Evolutionary conservation across 1,140 invertebrate species (phyloP), one percentile per base, ranked within the genome.

Genomic region (Drosophila mauritiana): DNA sequence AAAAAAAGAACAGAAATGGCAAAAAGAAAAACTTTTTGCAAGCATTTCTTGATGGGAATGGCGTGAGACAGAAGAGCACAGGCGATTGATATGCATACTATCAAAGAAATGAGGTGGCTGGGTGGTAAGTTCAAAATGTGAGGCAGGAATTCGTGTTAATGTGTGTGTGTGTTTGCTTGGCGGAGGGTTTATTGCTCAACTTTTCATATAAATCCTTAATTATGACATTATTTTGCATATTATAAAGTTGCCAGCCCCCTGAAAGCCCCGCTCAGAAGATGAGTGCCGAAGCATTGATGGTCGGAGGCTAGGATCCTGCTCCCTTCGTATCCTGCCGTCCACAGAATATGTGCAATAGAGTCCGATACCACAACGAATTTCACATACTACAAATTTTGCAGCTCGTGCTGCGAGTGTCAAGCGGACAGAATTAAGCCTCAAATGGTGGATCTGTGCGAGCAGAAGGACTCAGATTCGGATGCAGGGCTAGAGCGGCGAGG

Each of bases 211-310:
- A 86, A 86, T 86, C 74, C 82, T 75, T 88, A 86, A 86, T 88
- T 88, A 86, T 86, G 64, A 88, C 78, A 88, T 88, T 82, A 88
- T 78, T 86, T 86, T 86, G 83, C 82, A 86, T 86, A 82, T 73
- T 77, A 64, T 73, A 80, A 77, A 68, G 82, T 77, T 57, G 45
- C 49, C 58, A 22, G 46, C 3, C 1, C 37, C 27, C 36, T 40
- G 45, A 52, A 4, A 31, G 15, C 39, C 34, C 15, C 20, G 15
- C 39, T 25, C 22, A 15, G 39, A 45, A 53, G 34, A 39, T 56
- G 37, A 31, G 54, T 61, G 43, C 57, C 13, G 52, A 36, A n/a
- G 42, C 49, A 61, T 53, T 54, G 58, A 53, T 61, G 27, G 49
- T 12, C 20, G 46, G 31, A 39, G 42, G 27, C 4, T 25, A 13